phyloP scores from a whole-genome alignment of 1,140 invertebrate species.

The Calephelis virginiensis region DNA sequence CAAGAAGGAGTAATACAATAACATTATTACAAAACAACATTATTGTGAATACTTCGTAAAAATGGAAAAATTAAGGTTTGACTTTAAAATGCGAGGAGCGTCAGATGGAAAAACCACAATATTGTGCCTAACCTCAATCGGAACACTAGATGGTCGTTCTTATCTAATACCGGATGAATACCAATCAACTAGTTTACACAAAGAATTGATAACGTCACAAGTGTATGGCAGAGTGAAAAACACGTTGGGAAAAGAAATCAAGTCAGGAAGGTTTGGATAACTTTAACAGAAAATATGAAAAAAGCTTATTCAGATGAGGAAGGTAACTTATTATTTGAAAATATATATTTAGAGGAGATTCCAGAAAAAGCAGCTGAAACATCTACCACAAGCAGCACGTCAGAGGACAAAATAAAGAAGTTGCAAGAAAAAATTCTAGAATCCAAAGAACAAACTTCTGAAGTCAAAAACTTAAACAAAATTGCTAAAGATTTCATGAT shows the following conservation, averaged over 20 bases:
- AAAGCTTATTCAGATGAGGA: slow-evolving; percentile 35
- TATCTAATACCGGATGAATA: too few relatives aligned
- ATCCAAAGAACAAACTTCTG: slow-evolving; percentile 17
- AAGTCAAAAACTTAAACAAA: slow-evolving; percentile 5
- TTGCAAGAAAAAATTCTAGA: slow-evolving; percentile 16
- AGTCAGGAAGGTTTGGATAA: slow-evolving; percentile 30
- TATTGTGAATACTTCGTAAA: too few relatives aligned
- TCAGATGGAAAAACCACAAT: too few relatives aligned
- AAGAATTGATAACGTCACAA: too few relatives aligned
- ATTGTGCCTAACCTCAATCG: too few relatives aligned
- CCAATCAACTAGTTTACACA: too few relatives aligned
- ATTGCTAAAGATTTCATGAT: slow-evolving; percentile 35
- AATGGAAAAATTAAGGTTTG: too few relatives aligned
- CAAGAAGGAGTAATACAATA: too few relatives aligned
- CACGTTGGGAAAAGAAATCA: slow-evolving; percentile 36
- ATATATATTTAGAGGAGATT: slow-evolving; percentile 37
- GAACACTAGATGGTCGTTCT: too few relatives aligned
- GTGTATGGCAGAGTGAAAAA: too few relatives aligned
- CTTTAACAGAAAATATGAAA: slow-evolving; percentile 32
- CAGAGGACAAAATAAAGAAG: neutral
- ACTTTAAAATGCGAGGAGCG: too few relatives aligned
- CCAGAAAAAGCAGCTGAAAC: neutral
- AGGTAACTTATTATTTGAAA: slow-evolving; percentile 35
- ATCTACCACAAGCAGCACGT: neutral
- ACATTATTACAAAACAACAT: too few relatives aligned